Base-by-base conservation (phyloP, 2,888 invertebrate species). In the Villa cingulata region DNA sequence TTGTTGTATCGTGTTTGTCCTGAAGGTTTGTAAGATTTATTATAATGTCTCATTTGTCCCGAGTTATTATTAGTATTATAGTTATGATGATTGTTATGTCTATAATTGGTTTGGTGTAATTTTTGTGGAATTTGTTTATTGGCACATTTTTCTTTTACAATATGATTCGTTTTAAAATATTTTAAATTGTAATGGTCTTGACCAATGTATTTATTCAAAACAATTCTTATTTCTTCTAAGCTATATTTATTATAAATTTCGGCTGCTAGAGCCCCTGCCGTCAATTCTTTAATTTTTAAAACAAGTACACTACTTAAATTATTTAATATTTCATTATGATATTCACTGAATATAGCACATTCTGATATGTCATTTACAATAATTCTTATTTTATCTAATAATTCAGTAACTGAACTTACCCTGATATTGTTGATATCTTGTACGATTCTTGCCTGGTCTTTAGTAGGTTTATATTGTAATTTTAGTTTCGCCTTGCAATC, bases 401-500 rank as follows among this genome's bases (percentile, higher is more conserved):
- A 43, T 34, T 48, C 39, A 39, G 6, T 20, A n/a, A 48, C 23
- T 14, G 40, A 37, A 43, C 20, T 40, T 48, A 48, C 37, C 27
- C 41, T 42, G 14, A 45, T 29, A 16, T 34, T 40, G 17, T 42
- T 29, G 12, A 29, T 29, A 9, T 29, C 29, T 6, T 12, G 6
- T 6, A 12, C 6, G 12, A 29, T 29, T 29, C 12, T 6, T 29
- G 7, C 12, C 12, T 29, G 7, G 29, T 29, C 29, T 12, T 29
- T 29, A 12, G 29, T 29, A 9, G 29, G 29, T 29, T 29, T 29
- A 12, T 29, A 29, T 12, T 29, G 29, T 12, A 29, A 45, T 43
- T 49, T 49, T 15, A 46, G 23, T 41, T 49, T 38, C 14, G 45
- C 32, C 20, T 46, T 49, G 27, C 46, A 49, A 27, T 49, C 27